A percentile compares a stretch with the other conserved stretches of the same genome.
These are phyloP conservation scores for Stramonita haemastoma DNA, from an alignment of 2,888 invertebrate genomes.

Conservation along the genomic window DNA sequence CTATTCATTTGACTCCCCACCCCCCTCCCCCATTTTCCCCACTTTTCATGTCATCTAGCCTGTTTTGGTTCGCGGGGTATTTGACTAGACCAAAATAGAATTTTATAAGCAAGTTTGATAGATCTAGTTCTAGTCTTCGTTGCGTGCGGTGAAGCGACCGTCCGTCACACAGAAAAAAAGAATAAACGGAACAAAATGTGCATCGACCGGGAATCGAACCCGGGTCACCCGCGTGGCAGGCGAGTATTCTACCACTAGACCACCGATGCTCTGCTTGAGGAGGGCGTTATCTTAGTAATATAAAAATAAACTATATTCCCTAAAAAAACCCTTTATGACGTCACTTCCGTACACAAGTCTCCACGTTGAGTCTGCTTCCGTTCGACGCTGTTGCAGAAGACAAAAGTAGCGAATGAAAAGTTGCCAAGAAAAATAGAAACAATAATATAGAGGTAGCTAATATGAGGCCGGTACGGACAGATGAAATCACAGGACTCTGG, in stretches of 20 bases:
- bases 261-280: conserved; percentile 46
- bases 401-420: neutral
- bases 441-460: neutral
- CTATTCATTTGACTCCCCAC: too few species aligned
- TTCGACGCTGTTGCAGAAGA: neutral
- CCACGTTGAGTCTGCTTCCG: conserved; percentile 30
- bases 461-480: conserved; percentile 25
- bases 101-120: too few species aligned
- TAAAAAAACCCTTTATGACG: neutral
- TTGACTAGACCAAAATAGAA: too few species aligned
- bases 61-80: too few species aligned
- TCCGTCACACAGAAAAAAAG: neutral
- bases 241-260: conserved; percentile 56
- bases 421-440: neutral
- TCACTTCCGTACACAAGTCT: conserved; percentile 36
- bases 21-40: too few species aligned
- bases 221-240: conserved; percentile 55
- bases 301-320: neutral
- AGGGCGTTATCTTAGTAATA: neutral
- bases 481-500: conserved; percentile 41
- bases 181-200: conserved; percentile 31
- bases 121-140: neutral
- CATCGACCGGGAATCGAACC: conserved; percentile 55
- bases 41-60: too few species aligned
- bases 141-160: neutral